phyloP scores from a whole-genome alignment of 2,113 vertebrate species.

The Hemicordylus capensis region DNA sequence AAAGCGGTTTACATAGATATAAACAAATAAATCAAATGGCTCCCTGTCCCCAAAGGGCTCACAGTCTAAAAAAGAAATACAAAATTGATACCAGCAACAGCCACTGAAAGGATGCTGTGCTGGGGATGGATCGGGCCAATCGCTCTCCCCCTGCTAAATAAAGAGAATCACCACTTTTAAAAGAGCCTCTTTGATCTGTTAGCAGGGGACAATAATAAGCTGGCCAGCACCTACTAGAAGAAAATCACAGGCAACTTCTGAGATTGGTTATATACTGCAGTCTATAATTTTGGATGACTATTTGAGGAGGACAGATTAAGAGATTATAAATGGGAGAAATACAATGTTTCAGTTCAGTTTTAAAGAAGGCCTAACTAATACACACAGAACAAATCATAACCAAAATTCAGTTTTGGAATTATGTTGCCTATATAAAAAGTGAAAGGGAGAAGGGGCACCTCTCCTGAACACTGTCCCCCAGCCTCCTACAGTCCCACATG shows the following conservation, averaged over 20 bases:
- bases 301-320: neutral
- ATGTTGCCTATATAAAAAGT: neutral
- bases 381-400: neutral
- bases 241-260: neutral
- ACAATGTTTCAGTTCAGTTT: neutral
- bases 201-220: too few species aligned
- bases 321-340: neutral
- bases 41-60: too few species aligned
- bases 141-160: too few species aligned
- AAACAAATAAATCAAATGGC: too few species aligned
- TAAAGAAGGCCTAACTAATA: neutral
- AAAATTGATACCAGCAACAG: too few species aligned
- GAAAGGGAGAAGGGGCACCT: neutral
- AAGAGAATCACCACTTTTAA: too few species aligned
- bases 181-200: too few species aligned
- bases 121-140: too few species aligned
- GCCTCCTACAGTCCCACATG: conserved; percentile 10
- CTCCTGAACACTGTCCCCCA: conserved; percentile 6
- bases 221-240: neutral
- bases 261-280: neutral
- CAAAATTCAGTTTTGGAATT: neutral
- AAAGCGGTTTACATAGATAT: too few species aligned
- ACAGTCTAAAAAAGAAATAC: too few species aligned
- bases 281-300: neutral
- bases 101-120: too few species aligned